These are phyloP conservation scores for Minunthozetes semirufus DNA, from an alignment of 2,888 invertebrate species.

Conservation along the genomic window DNA sequence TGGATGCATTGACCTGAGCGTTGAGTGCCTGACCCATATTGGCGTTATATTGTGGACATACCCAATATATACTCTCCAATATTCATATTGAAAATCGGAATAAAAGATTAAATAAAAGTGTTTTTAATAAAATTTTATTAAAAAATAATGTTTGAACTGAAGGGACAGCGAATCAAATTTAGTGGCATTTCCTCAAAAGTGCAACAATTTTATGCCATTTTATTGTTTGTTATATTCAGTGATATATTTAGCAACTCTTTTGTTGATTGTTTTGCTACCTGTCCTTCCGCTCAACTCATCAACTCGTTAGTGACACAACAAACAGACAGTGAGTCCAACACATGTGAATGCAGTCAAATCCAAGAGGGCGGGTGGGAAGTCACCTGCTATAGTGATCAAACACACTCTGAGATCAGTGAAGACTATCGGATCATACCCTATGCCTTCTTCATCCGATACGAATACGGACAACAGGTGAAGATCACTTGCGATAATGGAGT, in stretches of 20 bases:
- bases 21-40: too few relatives aligned
- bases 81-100: neutral
- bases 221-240: neutral
- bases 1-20: neutral
- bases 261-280: constrained; percentile 15
- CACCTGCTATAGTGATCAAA: constrained; percentile 11
- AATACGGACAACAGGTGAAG: constrained; percentile 18
- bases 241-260: neutral
- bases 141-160: neutral
- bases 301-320: constrained; percentile 6
- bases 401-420: neutral
- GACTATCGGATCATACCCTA: constrained; percentile 5
- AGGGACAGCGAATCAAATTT: neutral
- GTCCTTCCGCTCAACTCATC: constrained; percentile 24
- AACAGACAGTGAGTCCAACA: neutral
- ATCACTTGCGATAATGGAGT: constrained; percentile 35
- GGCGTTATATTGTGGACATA: neutral
- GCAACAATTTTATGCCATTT: neutral
- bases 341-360: constrained; percentile 32
- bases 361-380: constrained; percentile 36
- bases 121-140: neutral
- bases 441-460: constrained; percentile 36
- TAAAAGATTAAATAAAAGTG: neutral
- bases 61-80: too few relatives aligned
- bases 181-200: neutral